A percentile compares a stretch with the other conserved stretches of the same genome.
Evolutionary conservation across 2,113 vertebrate genomes (phyloP).

Genomic region (Triplophysa dalaica): DNA sequence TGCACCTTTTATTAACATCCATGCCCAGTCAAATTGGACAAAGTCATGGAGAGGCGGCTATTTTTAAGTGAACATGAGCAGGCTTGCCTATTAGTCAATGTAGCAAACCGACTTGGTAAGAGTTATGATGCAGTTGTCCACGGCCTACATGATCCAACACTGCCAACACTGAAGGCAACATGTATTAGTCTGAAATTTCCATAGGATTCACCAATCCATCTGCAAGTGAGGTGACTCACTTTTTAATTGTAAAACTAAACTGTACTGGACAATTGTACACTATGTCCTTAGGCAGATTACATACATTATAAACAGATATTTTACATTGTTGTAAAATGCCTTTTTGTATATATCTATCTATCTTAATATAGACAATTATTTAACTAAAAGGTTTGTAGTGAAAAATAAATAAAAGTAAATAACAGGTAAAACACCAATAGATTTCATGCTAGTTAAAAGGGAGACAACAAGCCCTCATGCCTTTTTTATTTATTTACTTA

Average conservation of each 20-base stretch:
- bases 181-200: conserved; percentile 9
- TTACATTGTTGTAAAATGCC: too few species aligned
- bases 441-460: too few species aligned
- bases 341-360: too few species aligned
- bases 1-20: conserved; percentile 26
- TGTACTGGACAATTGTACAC: background rate
- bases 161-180: conserved; percentile 8
- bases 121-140: background rate
- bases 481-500: too few species aligned
- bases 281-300: too few species aligned
- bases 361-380: too few species aligned
- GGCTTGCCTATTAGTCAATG: conserved; percentile 41
- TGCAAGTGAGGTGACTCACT: conserved; percentile 7
- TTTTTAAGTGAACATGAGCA: conserved; percentile 67
- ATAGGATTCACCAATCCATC: conserved; percentile 10
- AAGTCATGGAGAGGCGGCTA: conserved; percentile 48
- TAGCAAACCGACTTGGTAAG: conserved; percentile 8
- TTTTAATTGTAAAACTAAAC: background rate
- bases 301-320: too few species aligned
- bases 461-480: too few species aligned
- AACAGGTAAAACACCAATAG: too few species aligned
- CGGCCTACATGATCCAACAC: background rate
- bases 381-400: too few species aligned
- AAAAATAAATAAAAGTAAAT: too few species aligned
- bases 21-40: conserved; percentile 40